Base-by-base conservation (phyloP, 2,888 invertebrate genomes). In the Smittia sp. region DNA sequence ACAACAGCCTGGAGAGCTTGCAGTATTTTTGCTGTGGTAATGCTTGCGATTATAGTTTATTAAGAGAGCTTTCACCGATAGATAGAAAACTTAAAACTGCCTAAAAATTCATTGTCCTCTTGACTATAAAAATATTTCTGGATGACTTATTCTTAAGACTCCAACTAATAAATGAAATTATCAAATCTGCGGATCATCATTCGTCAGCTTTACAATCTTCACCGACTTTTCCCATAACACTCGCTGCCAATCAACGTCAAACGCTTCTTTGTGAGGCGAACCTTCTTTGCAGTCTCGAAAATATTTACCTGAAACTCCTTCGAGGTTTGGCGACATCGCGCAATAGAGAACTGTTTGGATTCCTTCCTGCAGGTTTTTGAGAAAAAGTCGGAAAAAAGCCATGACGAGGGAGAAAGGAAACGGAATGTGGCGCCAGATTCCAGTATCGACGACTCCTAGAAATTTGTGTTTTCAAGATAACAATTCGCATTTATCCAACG, bases 361-460 rank as follows among this genome's bases (percentile, higher is more conserved):
- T 9, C 74, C 74, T 67, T 74, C 74, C 13, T 38, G 4, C 1
- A 41, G 15, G 24, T 22, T 67, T 25, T 74, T 74, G 39, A 67
- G 65, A 2, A 32, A 74, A 20, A 39, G 7, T 25, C 66, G 62
- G 20, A 1, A 9, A 9, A 62, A 11, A n/a, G 4, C 22, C 9
- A 46, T 54, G 2, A 74, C 39, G n/a, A 67, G 24, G 1, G 52
- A 13, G 38, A 74, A 11, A 52, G 74, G 74, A 22, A 74, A 74
- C 25, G 74, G 67, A 46, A 92, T 88, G 74, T 88, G 91, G 73
- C 90, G 86, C 92, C 93, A 93, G 73, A 94, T 93, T 0, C 92
- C 93, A 0, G 90, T 88, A 79, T 92, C 90, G 7, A 68, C 20
- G n/a, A 68, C 68, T 22, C 68, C 68, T 68, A 11, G 1, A 15